A percentile compares a stretch with the other conserved stretches of the same genome.
Conservation (phyloP, 2,888 invertebrate species). For the Dichetophora obliterata region DNA sequence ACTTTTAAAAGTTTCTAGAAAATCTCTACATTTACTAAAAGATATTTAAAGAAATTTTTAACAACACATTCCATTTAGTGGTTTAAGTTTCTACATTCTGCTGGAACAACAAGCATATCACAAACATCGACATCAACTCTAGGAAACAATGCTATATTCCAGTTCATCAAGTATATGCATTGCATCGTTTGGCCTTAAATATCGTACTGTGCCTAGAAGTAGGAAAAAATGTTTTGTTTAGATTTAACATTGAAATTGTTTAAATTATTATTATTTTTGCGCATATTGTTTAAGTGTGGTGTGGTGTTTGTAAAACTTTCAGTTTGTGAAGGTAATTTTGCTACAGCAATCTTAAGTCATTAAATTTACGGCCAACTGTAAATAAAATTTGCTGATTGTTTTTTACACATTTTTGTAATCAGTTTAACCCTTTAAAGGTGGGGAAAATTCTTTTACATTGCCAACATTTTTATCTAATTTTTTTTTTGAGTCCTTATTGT, state of each 20-base stretch:
- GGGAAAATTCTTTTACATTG: no score
- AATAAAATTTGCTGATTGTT: no score
- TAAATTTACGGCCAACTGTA: no score
- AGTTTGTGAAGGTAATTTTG: no score
- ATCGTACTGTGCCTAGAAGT: constrained; percentile 71
- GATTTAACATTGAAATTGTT: not conserved
- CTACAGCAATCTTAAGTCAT: no score
- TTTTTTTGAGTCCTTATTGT: no score
- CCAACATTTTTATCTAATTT: no score
- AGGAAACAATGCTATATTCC: constrained; percentile 65
- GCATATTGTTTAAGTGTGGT: no score
- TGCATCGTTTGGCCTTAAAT: constrained; percentile 78
- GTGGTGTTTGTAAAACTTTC: no score
- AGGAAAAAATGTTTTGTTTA: not conserved
- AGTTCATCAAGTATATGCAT: constrained; percentile 76
- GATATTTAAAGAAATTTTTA: not conserved
- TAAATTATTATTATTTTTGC: not conserved
- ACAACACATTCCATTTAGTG: not conserved
- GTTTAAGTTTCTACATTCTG: no score
- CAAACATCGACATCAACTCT: constrained; percentile 36
- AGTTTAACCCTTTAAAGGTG: no score
- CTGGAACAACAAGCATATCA: not conserved
- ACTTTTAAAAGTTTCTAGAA: not conserved
- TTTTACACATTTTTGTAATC: no score
- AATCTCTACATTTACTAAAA: not conserved